Base-by-base conservation (phyloP, 2,888 invertebrate species). In the Ophioninae sp. region DNA sequence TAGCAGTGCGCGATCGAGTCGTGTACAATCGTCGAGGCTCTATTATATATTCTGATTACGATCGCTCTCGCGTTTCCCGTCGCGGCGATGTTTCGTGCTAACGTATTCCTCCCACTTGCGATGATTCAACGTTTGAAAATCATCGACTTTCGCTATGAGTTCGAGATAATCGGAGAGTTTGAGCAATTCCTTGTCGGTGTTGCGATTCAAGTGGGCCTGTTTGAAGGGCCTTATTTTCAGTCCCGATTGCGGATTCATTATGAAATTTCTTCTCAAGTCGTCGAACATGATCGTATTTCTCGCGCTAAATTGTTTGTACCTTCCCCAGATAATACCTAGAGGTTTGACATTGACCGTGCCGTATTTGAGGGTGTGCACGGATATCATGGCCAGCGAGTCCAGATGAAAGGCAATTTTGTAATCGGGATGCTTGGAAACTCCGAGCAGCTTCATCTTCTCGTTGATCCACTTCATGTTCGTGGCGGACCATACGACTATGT, bases 391-490 rank as follows among this genome's bases (percentile, higher is more conserved):
- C 84, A 96, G 93, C 77, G 96, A 96, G 92, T 99, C 99, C 82
- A 99, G 93, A 93, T 98, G 97, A 93, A 98, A 99, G 91, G 97
- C 95, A 81, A 99, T 96, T 94, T 98, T 99, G 91, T 99, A 99
- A 86, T 96, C 95, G 0, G 95, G 94, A 92, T 98, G 96, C 2
- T 94, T 95, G 0, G 96, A 94, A 0, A 99, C 98, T 0, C 98
- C 98, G 0, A 99, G 94, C 65, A 99, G 93, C 83, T 96, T 96
- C 98, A 99, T 98, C 93, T 99, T 99, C 90, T 98, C 98, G 88
- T 98, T 97, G 65, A 99, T 99, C 99, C 99, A 99, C 90, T 98
- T 98, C 98, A 99, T 99, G 84, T 97, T 97, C 0, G 99, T 99
- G 0, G 99, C 99, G 5, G 99, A 99, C 99, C 99, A 99, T 87